phyloP scores from a whole-genome alignment of 2,888 invertebrate species.

The Anagyrus pseudococci region DNA sequence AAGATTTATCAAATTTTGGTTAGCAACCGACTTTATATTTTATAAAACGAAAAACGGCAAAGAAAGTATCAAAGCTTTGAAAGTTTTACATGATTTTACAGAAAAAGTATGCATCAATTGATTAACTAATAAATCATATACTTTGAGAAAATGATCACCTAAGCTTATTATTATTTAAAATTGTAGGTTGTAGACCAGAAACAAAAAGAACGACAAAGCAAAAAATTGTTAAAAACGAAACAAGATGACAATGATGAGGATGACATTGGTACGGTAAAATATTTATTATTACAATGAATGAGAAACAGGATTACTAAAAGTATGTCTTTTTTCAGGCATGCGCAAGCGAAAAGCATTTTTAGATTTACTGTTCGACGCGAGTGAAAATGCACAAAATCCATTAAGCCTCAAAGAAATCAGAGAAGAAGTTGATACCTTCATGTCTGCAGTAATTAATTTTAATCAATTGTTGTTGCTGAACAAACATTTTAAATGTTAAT shows the following conservation, averaged over 20 bases:
- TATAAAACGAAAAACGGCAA: slow-evolving; percentile 40
- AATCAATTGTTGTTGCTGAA: slow-evolving; percentile 45
- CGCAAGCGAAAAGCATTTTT: slow-evolving; percentile 73
- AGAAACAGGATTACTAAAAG: not conserved
- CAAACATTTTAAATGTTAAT: not conserved
- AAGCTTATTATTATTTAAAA: not conserved
- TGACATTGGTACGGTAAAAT: not conserved
- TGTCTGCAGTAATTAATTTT: slow-evolving; percentile 70
- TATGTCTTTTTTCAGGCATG: slow-evolving; percentile 55
- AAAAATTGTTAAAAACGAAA: not conserved
- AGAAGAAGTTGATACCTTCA: slow-evolving; percentile 77
- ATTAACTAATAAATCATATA: not conserved
- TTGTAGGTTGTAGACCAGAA: not conserved
- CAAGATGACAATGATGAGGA: not conserved
- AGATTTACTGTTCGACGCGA: slow-evolving; percentile 70
- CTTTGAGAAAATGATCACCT: not conserved
- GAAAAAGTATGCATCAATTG: slow-evolving; percentile 28
- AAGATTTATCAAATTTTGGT: slow-evolving; percentile 43
- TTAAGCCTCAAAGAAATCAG: slow-evolving; percentile 69
- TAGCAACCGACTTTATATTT: slow-evolving; percentile 42
- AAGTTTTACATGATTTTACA: slow-evolving; percentile 43
- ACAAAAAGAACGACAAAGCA: not conserved
- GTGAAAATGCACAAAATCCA: slow-evolving; percentile 66
- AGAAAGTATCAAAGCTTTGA: slow-evolving; percentile 33
- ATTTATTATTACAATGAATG: not conserved